Evolutionary conservation across 2,797 vertebrate genomes (phyloP), one percentile per base, ranked within the genome.

Genomic region (Pteronotus mesoamericanus): DNA sequence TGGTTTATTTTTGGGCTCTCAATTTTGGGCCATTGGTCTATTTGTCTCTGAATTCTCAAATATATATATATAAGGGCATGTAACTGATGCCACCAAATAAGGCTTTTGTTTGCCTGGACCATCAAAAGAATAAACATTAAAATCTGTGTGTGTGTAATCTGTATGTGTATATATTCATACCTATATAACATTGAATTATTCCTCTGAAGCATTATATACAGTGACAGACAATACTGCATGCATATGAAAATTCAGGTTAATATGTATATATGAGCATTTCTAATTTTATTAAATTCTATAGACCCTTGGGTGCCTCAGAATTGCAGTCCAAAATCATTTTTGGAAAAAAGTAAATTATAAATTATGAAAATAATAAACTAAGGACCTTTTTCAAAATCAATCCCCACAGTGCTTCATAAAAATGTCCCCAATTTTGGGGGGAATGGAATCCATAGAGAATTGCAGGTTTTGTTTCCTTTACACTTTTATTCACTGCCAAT

Each of bases 311-410:
- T 88, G 21, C 29, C 85, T 59, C 1, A 86, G 8, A 77, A 37
- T 61, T 68, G 72, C 91, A 84, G 37, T 72, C 71, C 91, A 11
- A 78, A 82, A 89, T 68, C 53, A 88, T 12, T 83, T 75, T 72
- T 37, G 21, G 66, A 69, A 69, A 37, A 94, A 77, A 94, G 5
- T 71, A 83, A 92, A 34, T 48, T 89, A 78, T 64, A 79, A 42
- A 92, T 53, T 95, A 37, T 83, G 44, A 78, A 94, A 93, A 75
- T 86, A 94, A 80, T 86, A 87, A 61, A 74, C 37, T 66, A 79
- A 51, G 14, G 95, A 84, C 5, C 0, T 42, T 69, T 64, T 37
- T 92, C 32, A 83, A 88, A 95, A 89, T n/a, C 14, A 86, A 42
- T 95, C 8, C 37, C 51, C 32, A 79, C 48, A 80, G 68, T 9